Percentiles rank a stretch among this genome's conserved stretches.
Conservation (phyloP, 2,888 invertebrate species). For the Suillia variegata region DNA sequence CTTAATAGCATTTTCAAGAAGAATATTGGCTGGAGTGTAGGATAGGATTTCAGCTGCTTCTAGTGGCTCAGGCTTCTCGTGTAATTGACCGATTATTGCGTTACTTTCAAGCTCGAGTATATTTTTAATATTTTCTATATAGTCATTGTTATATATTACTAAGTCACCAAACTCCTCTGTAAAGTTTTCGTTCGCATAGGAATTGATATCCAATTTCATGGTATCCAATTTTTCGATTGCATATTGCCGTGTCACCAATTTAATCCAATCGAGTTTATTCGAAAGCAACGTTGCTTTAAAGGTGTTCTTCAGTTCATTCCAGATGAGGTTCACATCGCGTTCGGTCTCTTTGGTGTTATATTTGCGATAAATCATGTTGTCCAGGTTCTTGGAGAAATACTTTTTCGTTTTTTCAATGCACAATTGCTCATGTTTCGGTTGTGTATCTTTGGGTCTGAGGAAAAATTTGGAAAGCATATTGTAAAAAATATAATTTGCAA, state of each 20-base stretch:
- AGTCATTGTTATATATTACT: constrained; percentile 34
- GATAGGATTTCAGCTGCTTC: constrained; percentile 36
- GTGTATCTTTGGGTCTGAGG: constrained; percentile 24
- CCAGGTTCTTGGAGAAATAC: constrained; percentile 49
- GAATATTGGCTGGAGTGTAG: constrained; percentile 46
- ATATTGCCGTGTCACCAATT: constrained; percentile 30
- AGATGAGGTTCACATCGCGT: constrained; percentile 44
- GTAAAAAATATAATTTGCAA: constrained; percentile 56
- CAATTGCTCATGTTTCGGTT: constrained; percentile 22
- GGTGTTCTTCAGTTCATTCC: constrained; percentile 45
- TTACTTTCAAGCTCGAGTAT: not conserved
- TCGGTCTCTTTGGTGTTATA: constrained; percentile 41
- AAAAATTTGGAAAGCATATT: constrained; percentile 41
- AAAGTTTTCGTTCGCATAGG: constrained; percentile 39
- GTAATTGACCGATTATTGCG: constrained; percentile 26
- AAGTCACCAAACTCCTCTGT: constrained; percentile 42
- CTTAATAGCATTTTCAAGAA: constrained; percentile 47
- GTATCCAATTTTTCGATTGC: constrained; percentile 45
- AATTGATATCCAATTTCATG: constrained; percentile 45
- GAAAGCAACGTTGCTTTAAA: constrained; percentile 40
- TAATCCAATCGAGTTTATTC: constrained; percentile 42
- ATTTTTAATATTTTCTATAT: constrained; percentile 38
- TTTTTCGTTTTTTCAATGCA: constrained; percentile 41
- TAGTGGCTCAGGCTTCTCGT: constrained; percentile 38
- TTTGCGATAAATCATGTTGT: constrained; percentile 50